A percentile compares a stretch with the other conserved stretches of the same genome.
phyloP scores from a whole-genome alignment of 2,797 vertebrate genomes.

The Megalops cyprinoides region DNA sequence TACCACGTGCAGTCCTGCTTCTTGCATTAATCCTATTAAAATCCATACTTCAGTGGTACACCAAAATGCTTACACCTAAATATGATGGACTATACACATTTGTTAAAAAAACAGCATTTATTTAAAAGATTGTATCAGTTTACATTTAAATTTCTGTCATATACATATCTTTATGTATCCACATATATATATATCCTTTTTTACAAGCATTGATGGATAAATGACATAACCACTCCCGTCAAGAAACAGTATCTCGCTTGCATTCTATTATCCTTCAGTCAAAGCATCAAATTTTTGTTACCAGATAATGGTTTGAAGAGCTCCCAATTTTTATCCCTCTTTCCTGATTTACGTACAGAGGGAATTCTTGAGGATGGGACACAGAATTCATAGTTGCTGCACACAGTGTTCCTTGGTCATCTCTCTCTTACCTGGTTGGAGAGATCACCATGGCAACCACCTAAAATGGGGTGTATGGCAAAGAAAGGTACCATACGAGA shows the following conservation, averaged over 20 bases:
- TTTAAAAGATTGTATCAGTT: too few relatives aligned
- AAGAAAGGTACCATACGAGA: background rate
- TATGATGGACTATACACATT: background rate
- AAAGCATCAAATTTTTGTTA: background rate
- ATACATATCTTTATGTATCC: too few relatives aligned
- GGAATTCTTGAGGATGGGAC: background rate
- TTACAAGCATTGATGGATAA: background rate
- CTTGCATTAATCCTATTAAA: conserved; percentile 13
- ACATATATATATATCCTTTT: too few relatives aligned
- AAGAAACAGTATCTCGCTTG: background rate
- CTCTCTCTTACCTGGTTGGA: background rate
- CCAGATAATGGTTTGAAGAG: background rate
- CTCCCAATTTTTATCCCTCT: background rate
- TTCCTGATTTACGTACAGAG: background rate
- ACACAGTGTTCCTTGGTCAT: background rate
- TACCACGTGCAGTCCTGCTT: background rate
- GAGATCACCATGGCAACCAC: background rate
- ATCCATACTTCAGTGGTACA: background rate
- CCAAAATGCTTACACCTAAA: background rate
- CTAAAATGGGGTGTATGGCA: background rate
- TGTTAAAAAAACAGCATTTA: background rate
- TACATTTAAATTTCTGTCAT: background rate
- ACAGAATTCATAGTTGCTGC: background rate
- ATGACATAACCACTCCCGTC: background rate
- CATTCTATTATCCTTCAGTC: background rate